Conservation (phyloP, 2,888 invertebrate species). For the Diplazon laetatorius region DNA sequence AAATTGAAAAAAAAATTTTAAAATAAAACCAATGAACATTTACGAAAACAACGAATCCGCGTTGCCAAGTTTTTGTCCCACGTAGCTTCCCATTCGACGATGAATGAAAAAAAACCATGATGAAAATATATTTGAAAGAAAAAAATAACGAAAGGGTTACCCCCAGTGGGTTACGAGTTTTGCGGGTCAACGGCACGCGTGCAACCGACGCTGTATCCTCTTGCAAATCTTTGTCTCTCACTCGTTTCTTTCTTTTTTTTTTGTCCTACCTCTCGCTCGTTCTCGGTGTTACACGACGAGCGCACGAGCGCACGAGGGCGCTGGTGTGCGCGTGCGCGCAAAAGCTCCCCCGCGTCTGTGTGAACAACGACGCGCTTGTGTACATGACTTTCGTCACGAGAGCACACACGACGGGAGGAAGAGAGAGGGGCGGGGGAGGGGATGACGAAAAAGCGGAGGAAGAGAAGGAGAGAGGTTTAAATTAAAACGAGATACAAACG, state of each 20-base stretch:
- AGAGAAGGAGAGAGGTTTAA: constrained; percentile 75
- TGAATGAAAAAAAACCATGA: no score
- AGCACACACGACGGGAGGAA: constrained; percentile 18
- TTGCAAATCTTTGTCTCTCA: constrained; percentile 2
- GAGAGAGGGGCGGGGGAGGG: constrained; percentile 14
- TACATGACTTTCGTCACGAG: constrained; percentile 14
- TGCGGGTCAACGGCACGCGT: constrained; percentile 78
- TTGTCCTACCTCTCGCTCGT: constrained; percentile 11
- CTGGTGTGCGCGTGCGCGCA: neutral
- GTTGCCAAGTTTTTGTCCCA: no score
- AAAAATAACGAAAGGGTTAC: constrained; percentile 68
- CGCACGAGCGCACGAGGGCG: constrained; percentile 1
- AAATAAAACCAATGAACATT: no score
- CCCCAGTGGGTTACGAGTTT: constrained; percentile 76
- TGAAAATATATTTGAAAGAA: constrained; percentile 7
- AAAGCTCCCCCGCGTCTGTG: neutral
- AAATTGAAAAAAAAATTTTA: no score
- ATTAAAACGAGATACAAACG: constrained; percentile 76
- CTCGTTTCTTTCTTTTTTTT: constrained; percentile 11
- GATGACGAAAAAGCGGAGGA: constrained; percentile 12
- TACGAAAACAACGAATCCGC: no score
- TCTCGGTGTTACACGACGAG: constrained; percentile 32
- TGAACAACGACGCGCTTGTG: constrained; percentile 18
- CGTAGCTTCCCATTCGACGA: no score
- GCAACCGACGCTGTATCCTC: constrained; percentile 22